Conservation (phyloP, 2,113 vertebrate species). For the Aleadryas rufinucha region DNA sequence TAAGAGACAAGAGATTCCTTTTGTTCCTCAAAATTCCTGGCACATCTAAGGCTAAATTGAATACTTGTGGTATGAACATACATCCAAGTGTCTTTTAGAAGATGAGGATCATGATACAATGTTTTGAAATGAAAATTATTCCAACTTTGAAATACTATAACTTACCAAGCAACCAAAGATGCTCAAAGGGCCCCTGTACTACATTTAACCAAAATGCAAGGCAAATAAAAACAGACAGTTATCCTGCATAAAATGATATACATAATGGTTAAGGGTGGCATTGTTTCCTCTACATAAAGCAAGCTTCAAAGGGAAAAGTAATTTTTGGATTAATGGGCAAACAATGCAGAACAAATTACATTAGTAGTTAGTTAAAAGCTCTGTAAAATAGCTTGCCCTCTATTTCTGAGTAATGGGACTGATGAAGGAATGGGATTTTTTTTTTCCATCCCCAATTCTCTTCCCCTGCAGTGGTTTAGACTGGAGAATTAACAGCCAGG, state of each 20-base stretch:
- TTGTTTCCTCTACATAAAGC: constrained; percentile 53
- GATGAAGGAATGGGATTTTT: not conserved
- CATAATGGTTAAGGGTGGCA: constrained; percentile 11
- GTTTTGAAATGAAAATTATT: constrained; percentile 14
- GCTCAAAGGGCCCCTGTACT: not conserved
- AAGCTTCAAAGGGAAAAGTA: constrained; percentile 65
- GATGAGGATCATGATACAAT: not conserved
- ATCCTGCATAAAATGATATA: constrained; percentile 10
- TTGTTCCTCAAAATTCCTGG: not conserved
- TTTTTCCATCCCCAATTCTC: not conserved
- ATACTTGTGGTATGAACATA: not conserved
- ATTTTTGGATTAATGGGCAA: constrained; percentile 63
- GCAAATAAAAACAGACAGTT: constrained; percentile 11
- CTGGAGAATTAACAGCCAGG: constrained; percentile 24
- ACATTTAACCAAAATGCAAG: not conserved
- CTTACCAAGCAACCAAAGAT: not conserved
- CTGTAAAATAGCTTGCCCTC: constrained; percentile 56
- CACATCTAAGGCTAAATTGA: not conserved
- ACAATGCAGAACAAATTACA: constrained; percentile 68
- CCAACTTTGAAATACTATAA: constrained; percentile 12
- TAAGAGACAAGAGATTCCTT: not conserved
- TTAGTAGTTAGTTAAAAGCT: constrained; percentile 62
- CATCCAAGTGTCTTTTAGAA: not conserved
- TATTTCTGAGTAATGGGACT: constrained; percentile 49
- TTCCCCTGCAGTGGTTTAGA: constrained; percentile 19